Evolutionary conservation across 2,113 vertebrate genomes (phyloP), one percentile per base, ranked within the genome.

Genomic region (Hystrix cristata): DNA sequence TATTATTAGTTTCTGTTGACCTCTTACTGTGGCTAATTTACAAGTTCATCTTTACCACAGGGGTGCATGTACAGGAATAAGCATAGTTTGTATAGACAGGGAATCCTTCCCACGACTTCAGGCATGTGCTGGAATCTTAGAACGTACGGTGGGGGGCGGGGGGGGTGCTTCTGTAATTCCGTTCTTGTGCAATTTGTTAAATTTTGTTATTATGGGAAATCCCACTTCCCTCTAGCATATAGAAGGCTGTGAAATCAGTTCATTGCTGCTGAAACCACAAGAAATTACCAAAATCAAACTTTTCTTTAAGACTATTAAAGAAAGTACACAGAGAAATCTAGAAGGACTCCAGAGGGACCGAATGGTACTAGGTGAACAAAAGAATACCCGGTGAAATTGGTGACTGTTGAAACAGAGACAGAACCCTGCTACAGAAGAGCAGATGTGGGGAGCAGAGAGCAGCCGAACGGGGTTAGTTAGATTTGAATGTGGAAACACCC

Each of bases 61-160:
- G 29, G 7, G 0, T 1, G 5, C 18, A 65, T 23, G 46, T 19
- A 7, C 2, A 65, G 27, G 46, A 34, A 23, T 38, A 11, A 34
- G 6, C 46, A 13, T 3, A 7, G 29, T 51, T 34, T 23, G 16
- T 4, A 48, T 1, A 7, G 29, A 62, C 12, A 23, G 69, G 18
- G 7, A 3, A 23, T 43, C 2, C 67, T 46, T 1, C 13, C 43
- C 16, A 1, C 3, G 29, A 23, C 14, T 51, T n/a, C 43, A n/a
- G 43, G 60, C 21, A 6, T 11, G 8, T n/a, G 6, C 53, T 16
- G 51, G 38, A 27, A 10, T 34, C 59, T 64, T 84, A 29, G 82
- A 31, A 34, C 55, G 18, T 0, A 6, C 7, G 13, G 3, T 14
- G 14, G 4, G 4, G 34, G n/a, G 2, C 8, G 3, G 7, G 34